Conservation (phyloP, 1,140 invertebrate genomes). For the Drosophila albomicans region DNA sequence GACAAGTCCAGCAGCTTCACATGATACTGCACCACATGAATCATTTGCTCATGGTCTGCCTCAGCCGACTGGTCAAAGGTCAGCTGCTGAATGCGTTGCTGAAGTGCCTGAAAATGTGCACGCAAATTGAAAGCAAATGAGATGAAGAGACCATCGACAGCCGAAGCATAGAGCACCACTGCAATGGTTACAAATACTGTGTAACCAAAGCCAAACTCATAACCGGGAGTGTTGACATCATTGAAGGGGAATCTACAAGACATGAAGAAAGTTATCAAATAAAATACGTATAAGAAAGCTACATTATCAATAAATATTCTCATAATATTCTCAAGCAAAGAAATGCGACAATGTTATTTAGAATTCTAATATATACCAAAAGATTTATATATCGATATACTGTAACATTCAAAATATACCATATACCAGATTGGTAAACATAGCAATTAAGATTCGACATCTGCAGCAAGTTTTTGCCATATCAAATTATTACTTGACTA, state of each 20-base stretch:
- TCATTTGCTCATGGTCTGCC: constrained; percentile 13
- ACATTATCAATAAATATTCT: not conserved
- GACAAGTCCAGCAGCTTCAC: constrained; percentile 53
- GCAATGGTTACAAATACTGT: constrained; percentile 60
- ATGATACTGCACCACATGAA: constrained; percentile 59
- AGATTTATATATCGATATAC: too few relatives aligned
- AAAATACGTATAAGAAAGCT: too few relatives aligned
- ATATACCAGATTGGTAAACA: not conserved
- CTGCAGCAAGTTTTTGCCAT: too few relatives aligned
- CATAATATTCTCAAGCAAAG: too few relatives aligned
- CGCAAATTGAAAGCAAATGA: constrained; percentile 76
- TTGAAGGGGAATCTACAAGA: constrained; percentile 69
- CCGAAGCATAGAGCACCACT: constrained; percentile 70
- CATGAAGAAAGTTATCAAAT: not conserved
- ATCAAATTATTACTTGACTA: too few relatives aligned
- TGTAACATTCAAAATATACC: too few relatives aligned
- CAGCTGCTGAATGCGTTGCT: constrained; percentile 45
- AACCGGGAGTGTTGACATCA: constrained; percentile 60
- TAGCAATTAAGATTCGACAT: too few relatives aligned
- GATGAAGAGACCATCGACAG: constrained; percentile 74
- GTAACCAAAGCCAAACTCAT: constrained; percentile 66
- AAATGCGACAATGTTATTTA: too few relatives aligned
- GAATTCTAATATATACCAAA: too few relatives aligned
- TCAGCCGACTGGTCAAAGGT: constrained; percentile 17
- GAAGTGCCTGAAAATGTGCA: constrained; percentile 71